Percentiles rank a stretch among this genome's conserved stretches.
These are phyloP conservation scores for Agrilus biguttatus DNA, from an alignment of 2,888 invertebrate genomes.

Conservation along the genomic window DNA sequence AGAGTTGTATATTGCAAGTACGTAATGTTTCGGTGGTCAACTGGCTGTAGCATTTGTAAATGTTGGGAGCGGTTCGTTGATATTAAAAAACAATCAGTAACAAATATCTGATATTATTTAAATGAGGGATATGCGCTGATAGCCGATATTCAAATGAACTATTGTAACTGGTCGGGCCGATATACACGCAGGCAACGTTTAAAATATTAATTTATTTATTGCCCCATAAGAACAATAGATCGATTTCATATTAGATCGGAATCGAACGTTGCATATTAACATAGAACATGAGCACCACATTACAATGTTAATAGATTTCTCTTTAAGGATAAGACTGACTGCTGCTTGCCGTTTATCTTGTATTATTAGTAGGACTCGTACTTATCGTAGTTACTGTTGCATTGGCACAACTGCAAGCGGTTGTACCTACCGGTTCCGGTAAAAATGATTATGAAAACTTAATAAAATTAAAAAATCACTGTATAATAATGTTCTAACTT, in stretches of 20 bases:
- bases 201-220: conserved; percentile 32
- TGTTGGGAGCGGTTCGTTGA: neutral
- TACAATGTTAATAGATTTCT: conserved; percentile 21
- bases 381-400: conserved; percentile 2
- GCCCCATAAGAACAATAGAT: conserved; percentile 31
- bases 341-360: no score
- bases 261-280: conserved; percentile 25
- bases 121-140: conserved; percentile 18
- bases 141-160: conserved; percentile 28
- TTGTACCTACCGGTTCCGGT: no score
- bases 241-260: conserved; percentile 30
- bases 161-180: conserved; percentile 11
- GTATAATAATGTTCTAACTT: no score
- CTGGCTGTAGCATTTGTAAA: no score
- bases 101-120: conserved; percentile 16
- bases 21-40: no score
- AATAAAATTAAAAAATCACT: no score
- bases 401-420: no score
- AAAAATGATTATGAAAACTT: no score
- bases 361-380: no score
- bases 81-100: no score
- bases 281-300: conserved; percentile 23
- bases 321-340: conserved; percentile 11
- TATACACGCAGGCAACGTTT: conserved; percentile 13
- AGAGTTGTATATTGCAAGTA: no score